These are phyloP conservation scores for Sinocyclocheilus anophthalmus DNA, from an alignment of 2,113 vertebrate species.

Conservation along the genomic window DNA sequence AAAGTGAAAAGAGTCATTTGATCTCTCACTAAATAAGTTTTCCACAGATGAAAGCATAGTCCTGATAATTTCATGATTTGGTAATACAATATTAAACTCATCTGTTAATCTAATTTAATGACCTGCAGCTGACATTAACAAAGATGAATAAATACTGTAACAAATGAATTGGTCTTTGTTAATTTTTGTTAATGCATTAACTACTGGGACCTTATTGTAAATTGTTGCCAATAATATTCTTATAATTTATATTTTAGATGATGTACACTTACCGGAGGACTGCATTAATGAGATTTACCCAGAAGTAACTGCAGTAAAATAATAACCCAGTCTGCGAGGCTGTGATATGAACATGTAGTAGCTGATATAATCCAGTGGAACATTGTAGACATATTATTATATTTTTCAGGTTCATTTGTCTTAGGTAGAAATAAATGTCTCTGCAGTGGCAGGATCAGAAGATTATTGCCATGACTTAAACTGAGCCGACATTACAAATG, in stretches of 20 bases:
- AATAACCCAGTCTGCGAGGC: background rate
- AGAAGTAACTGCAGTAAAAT: background rate
- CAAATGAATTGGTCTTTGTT: no score
- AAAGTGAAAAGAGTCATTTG: no score
- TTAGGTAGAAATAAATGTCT: slow-evolving; percentile 24
- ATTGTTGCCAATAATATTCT: background rate
- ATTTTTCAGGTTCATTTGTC: slow-evolving; percentile 34
- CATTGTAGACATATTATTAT: background rate
- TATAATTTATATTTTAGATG: background rate
- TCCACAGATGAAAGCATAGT: no score
- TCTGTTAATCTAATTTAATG: background rate
- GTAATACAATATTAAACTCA: no score
- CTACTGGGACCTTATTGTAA: background rate
- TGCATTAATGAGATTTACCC: background rate
- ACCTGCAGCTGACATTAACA: background rate
- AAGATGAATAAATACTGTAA: no score
- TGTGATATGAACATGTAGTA: background rate
- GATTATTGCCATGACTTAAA: slow-evolving; percentile 51
- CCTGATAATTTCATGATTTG: no score
- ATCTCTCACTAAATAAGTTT: no score
- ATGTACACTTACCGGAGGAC: background rate
- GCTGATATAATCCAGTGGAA: background rate
- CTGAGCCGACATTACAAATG: slow-evolving; percentile 57
- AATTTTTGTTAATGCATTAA: no score
- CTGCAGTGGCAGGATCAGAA: slow-evolving; percentile 39